A percentile compares a stretch with the other conserved stretches of the same genome.
These are phyloP conservation scores for Bombus superbus DNA, from an alignment of 1,140 invertebrate species.

Conservation along the genomic window DNA sequence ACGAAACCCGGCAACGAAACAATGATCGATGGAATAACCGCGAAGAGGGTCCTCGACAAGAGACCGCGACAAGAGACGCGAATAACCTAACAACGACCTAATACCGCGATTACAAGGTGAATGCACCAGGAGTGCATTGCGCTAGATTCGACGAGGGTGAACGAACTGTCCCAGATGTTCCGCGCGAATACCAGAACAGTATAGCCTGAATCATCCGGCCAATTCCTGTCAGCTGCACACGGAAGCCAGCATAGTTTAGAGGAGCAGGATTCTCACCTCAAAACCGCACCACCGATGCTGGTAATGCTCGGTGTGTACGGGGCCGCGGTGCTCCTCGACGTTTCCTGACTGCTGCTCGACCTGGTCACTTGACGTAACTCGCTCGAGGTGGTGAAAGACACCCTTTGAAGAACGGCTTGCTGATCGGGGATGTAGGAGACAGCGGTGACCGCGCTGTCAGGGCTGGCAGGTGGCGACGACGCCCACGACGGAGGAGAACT, in stretches of 20 bases:
- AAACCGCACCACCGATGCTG: slow-evolving; percentile 86
- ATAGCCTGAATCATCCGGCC: background rate
- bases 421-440: slow-evolving; percentile 84
- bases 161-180: slow-evolving; percentile 26
- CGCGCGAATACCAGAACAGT: slow-evolving; percentile 24
- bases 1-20: background rate
- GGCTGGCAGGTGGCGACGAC: slow-evolving; percentile 85
- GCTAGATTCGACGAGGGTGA: background rate
- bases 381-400: slow-evolving; percentile 84
- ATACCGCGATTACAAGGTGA: background rate
- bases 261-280: slow-evolving; percentile 75
- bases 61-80: background rate
- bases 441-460: slow-evolving; percentile 82
- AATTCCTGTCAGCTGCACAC: slow-evolving; percentile 16
- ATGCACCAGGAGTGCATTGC: background rate
- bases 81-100: background rate
- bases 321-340: slow-evolving; percentile 69
- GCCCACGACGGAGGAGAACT: slow-evolving; percentile 86
- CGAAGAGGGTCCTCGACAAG: background rate
- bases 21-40: no score
- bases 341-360: slow-evolving; percentile 74
- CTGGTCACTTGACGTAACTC: slow-evolving; percentile 83
- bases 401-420: slow-evolving; percentile 83
- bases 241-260: slow-evolving; percentile 17
- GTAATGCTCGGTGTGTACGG: slow-evolving; percentile 85